These are phyloP conservation scores for Zygogramma bicolorata DNA, from an alignment of 2,888 invertebrate species.

Conservation along the genomic window DNA sequence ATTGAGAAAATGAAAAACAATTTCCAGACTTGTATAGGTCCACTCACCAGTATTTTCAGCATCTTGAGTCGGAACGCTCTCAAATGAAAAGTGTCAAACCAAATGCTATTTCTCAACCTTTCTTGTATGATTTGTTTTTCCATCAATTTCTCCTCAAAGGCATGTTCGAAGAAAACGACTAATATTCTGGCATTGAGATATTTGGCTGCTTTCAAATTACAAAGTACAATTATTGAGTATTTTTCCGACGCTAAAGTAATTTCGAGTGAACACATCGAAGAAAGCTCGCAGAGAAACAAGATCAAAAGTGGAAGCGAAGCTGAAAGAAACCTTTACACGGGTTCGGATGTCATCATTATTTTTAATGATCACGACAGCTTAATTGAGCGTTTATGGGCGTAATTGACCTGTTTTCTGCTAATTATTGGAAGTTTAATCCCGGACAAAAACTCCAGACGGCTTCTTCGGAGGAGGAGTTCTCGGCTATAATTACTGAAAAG, in stretches of 20 bases:
- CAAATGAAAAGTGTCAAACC: too few species aligned
- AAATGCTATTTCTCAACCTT: too few species aligned
- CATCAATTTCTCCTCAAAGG: background rate
- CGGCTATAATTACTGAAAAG: background rate
- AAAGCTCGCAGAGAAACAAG: background rate
- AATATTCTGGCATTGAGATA: background rate
- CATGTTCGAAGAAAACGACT: background rate
- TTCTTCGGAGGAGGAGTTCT: background rate
- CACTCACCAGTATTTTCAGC: too few species aligned
- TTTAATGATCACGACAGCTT: background rate
- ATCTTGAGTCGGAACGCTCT: too few species aligned
- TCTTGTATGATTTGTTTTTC: too few species aligned
- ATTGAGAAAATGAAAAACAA: too few species aligned
- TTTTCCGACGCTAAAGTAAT: background rate
- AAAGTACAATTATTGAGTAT: background rate
- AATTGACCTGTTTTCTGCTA: constrained; percentile 1
- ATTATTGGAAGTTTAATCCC: background rate
- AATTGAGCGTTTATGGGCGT: background rate
- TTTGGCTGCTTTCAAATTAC: background rate
- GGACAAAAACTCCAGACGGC: background rate
- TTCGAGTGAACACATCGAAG: background rate
- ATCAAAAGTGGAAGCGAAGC: background rate
- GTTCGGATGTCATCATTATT: background rate
- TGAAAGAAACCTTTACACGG: background rate
- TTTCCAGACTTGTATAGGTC: too few species aligned